Conservation (phyloP, 2,888 invertebrate genomes). For the Agapetus fuscipes region DNA sequence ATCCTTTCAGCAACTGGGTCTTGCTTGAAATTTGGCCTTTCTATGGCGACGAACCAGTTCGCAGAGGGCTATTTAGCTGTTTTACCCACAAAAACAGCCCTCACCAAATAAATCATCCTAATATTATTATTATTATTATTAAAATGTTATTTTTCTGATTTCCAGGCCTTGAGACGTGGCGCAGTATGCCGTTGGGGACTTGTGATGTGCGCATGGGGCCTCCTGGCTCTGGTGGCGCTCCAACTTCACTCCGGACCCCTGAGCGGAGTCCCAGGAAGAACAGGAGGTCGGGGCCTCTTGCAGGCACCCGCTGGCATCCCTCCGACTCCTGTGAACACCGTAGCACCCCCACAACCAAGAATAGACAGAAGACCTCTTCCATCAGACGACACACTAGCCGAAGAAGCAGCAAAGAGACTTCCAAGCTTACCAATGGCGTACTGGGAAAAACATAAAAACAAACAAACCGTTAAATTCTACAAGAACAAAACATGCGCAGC, state of each 20-base stretch:
- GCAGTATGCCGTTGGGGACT: constrained; percentile 15
- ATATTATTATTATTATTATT: no score
- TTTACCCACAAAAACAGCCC: no score
- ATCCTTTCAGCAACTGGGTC: no score
- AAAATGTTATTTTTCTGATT: constrained; percentile 11
- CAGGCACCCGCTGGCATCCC: constrained; percentile 8
- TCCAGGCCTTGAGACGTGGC: constrained; percentile 15
- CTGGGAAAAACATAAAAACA: constrained; percentile 76
- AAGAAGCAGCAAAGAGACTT: constrained; percentile 67
- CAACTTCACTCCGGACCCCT: constrained; percentile 18
- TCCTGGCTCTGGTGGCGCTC: constrained; percentile 15
- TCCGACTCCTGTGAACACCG: constrained; percentile 8
- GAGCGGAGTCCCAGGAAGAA: constrained; percentile 7
- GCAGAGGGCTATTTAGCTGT: no score
- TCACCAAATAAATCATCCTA: no score
- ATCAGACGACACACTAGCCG: constrained; percentile 64
- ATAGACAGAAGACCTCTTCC: constrained; percentile 23
- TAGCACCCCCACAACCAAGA: constrained; percentile 9
- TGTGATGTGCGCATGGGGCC: constrained; percentile 16
- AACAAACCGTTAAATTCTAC: constrained; percentile 49
- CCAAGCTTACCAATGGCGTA: constrained; percentile 79
- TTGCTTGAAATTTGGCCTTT: no score
- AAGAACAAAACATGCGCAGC: constrained; percentile 69
- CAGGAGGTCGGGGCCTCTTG: constrained; percentile 14
- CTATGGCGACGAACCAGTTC: no score